phyloP scores from a whole-genome alignment of 2,113 vertebrate genomes.

The Oreochromis tanganicae region DNA sequence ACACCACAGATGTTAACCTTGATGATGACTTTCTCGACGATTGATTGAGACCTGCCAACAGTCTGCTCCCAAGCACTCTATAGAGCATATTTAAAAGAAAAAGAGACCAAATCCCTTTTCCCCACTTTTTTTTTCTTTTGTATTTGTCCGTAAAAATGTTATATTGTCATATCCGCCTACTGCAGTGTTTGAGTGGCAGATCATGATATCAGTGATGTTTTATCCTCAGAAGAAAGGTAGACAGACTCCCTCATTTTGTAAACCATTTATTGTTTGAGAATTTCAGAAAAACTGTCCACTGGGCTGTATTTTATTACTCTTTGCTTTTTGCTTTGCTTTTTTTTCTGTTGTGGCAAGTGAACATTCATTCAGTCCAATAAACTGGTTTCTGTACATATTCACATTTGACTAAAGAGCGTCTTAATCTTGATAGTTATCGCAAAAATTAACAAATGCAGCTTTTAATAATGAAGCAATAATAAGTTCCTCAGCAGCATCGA shows the following conservation, averaged over 20 bases:
- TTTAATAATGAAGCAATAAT: background rate
- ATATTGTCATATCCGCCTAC: slow-evolving; percentile 16
- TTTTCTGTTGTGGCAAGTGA: slow-evolving; percentile 29
- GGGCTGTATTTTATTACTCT: slow-evolving; percentile 8
- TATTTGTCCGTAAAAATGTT: slow-evolving; percentile 60
- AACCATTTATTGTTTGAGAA: slow-evolving; percentile 11
- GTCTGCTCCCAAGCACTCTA: background rate
- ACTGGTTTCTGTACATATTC: slow-evolving; percentile 62
- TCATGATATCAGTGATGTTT: background rate
- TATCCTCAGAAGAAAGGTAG: slow-evolving; percentile 2
- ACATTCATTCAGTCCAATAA: slow-evolving; percentile 53
- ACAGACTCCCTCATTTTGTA: slow-evolving; percentile 35
- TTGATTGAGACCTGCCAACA: slow-evolving; percentile 30
- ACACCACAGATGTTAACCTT: slow-evolving; percentile 93
- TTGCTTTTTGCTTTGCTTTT: slow-evolving; percentile 36
- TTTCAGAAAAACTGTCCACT: slow-evolving; percentile 8
- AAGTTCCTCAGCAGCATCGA: background rate
- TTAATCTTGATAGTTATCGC: background rate
- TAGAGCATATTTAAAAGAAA: slow-evolving; percentile 60
- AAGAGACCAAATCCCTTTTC: slow-evolving; percentile 60
- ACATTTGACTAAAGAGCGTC: background rate
- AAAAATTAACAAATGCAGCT: background rate
- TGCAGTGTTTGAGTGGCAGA: slow-evolving; percentile 3
- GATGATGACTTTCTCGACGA: slow-evolving; percentile 89
- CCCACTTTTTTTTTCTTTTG: slow-evolving; percentile 17